Percentiles rank a stretch among this genome's conserved stretches.
phyloP scores from a whole-genome alignment of 2,888 invertebrate species.

The Sphaerophoria rueppellii region DNA sequence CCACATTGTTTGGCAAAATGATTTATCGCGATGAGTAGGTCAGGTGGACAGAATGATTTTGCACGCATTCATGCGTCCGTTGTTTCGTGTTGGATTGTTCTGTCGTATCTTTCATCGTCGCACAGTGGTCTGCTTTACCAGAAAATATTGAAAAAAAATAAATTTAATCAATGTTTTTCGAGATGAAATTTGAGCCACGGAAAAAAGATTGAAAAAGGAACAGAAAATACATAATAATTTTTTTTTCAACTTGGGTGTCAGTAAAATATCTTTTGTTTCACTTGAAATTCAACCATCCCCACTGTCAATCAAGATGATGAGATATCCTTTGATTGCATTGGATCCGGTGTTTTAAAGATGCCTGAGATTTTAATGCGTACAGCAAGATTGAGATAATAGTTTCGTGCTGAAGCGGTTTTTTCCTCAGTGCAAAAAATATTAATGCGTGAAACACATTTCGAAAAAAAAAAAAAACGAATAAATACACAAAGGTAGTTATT shows the following conservation, averaged over 20 bases:
- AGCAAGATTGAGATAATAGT: conserved; percentile 59
- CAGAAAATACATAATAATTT: too few species aligned
- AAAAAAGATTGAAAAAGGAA: too few species aligned
- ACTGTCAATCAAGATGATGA: conserved; percentile 28
- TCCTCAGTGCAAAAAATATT: conserved; percentile 26
- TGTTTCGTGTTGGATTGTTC: neutral
- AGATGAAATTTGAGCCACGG: too few species aligned
- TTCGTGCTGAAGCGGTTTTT: conserved; percentile 32
- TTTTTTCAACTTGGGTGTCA: too few species aligned
- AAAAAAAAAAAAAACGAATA: neutral
- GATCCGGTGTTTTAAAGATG: neutral
- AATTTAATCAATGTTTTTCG: neutral
- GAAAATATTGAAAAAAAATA: neutral
- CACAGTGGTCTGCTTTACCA: neutral
- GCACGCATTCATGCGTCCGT: conserved; percentile 39
- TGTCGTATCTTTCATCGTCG: too few species aligned
- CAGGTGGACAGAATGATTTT: conserved; percentile 59
- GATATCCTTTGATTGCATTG: conserved; percentile 56
- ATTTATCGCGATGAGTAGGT: conserved; percentile 67
- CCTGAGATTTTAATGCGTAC: conserved; percentile 62
- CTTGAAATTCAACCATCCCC: neutral
- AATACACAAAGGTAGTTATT: conserved; percentile 47
- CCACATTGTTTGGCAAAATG: conserved; percentile 67
- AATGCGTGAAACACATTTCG: conserved; percentile 15
- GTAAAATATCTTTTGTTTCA: too few species aligned